Base-by-base conservation (phyloP, 2,113 vertebrate species). In the Phaetusa simplex region DNA sequence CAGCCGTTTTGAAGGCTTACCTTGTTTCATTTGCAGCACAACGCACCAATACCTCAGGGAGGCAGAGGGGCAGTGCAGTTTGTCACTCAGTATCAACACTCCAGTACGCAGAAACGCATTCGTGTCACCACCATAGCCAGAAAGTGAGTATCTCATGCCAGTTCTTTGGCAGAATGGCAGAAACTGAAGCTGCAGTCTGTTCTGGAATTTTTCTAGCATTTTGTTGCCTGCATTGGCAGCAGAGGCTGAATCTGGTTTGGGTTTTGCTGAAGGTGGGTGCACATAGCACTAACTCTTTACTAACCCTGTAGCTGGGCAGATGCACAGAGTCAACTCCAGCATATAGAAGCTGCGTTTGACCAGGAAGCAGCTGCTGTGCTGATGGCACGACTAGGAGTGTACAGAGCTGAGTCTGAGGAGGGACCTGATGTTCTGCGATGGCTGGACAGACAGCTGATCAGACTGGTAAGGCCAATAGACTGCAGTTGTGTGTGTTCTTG, bases 381-480 rank as follows among this genome's bases (percentile, higher is more conserved):
- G 90, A 99, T 99, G 99, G 99, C 99, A 17, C 98, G 99, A 13
- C 98, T 99, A 50, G 99, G 99, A 10, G 99, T 99, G 55, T 99
- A 99, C 97, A 98, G 99, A 88, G 99, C 99, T 0, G 99, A 99
- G 95, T 99, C 99, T 0, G 99, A 99, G 95, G 99, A 99, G 92
- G 99, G 99, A 10, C 99, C 99, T 0, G 99, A 99, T 6, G 99
- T 99, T 19, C 98, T 99, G 56, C 98, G 99, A 15, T 99, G 99
- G 99, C 98, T 99, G 29, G 99, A 99, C 97, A 98, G 99, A n/a
- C 99, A 99, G 94, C 98, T 99, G 34, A 99, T 99, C 96, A 98
- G 99, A 93, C 98, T 99, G 98, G 99, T 99, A 98, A 98, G 98
- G 90, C 26, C 47, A 70, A 38, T 9, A 82, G 27, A 4, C 43